Conservation (phyloP, 1,140 invertebrate species). For the Ctenoplectra terminalis region DNA sequence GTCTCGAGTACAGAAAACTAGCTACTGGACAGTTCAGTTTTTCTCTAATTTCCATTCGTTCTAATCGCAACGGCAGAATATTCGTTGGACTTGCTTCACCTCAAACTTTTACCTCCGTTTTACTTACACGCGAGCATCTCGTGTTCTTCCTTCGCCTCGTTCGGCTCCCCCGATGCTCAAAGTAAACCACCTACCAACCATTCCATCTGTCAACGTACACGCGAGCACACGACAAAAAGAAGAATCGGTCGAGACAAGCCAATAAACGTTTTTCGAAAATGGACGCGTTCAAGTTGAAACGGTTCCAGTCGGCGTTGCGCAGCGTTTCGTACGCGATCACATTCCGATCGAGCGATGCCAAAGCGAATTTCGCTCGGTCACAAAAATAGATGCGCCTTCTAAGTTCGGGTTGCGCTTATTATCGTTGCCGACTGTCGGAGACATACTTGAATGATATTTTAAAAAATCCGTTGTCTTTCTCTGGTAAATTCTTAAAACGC, state of each 20-base stretch:
- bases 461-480: neutral
- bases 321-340: neutral
- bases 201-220: neutral
- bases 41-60: neutral
- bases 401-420: neutral
- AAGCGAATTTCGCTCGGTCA: neutral
- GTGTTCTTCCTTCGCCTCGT: neutral
- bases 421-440: neutral
- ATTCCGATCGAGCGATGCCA: constrained; percentile 12
- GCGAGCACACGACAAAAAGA: neutral
- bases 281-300: neutral
- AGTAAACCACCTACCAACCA: neutral
- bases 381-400: neutral
- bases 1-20: no score
- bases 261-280: neutral
- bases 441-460: neutral
- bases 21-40: neutral
- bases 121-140: neutral
- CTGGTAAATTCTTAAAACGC: neutral
- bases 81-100: constrained; percentile 10
- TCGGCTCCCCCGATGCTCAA: neutral
- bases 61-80: neutral
- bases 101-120: neutral
- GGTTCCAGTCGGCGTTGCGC: neutral
- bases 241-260: neutral